Evolutionary conservation across 2,113 vertebrate species (phyloP), one percentile per base, ranked within the genome.

Genomic region (Thryonomys swinderianus): DNA sequence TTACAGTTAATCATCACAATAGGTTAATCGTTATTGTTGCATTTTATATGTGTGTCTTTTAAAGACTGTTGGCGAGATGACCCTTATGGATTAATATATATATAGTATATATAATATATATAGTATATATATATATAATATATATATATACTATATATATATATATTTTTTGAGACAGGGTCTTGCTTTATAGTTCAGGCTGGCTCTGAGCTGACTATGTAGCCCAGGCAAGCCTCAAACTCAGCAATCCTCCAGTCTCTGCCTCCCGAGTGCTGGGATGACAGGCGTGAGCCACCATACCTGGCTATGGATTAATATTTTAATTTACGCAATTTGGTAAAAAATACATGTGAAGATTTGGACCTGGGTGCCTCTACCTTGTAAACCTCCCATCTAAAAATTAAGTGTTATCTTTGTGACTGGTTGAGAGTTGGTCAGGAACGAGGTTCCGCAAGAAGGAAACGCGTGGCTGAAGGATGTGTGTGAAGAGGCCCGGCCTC

Each of bases 11-110:
- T 78, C 90, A 80, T 79, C 91, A 4, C 23, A 94, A 62, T 80
- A 93, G 85, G 89, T 57, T 91, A 74, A 71, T 64, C 91, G 83
- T 85, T 86, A 21, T 32, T 79, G 40, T 82, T 91, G 64, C 61
- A 85, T 95, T 90, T 85, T 95, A 94, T 64, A 2, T 91, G 45
- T 17, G 40, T 17, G 73, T 85, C 21, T 86, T 61, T 90, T 95
- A 78, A 93, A 93, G 51, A 20, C 51, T 55, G 13, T 93, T 92
- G 71, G 27, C 32, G 88, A 85, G 88, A 85, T 88, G 69, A 87
- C 16, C 7, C 16, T 78, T 45, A 55, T 55, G 55, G 12, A 34
- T 73, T 66, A 90, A 61, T 79, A 64, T 89, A n/a, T n/a, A n/a
- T n/a, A n/a, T n/a, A n/a, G n/a, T n/a, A n/a, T n/a, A n/a, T n/a